Base-by-base conservation (phyloP, 2,113 vertebrate genomes). In the Ornithorhynchus anatinus region DNA sequence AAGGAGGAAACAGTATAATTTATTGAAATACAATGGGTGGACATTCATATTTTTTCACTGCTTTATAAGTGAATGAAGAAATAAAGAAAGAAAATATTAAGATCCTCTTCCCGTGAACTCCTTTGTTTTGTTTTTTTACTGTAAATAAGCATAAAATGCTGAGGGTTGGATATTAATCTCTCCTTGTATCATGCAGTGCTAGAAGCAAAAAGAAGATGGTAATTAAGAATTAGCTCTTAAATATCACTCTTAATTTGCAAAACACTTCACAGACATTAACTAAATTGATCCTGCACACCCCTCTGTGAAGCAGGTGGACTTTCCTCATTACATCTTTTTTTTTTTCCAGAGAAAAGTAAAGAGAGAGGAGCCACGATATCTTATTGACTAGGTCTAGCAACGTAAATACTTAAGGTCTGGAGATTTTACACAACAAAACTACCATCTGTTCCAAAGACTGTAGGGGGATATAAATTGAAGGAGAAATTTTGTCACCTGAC, bases 281-380 rank as follows among this genome's bases (percentile, higher is more conserved):
- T 75, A 68, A n/a, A 80, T 73, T 65, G 72, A 66, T 53, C 71
- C 36, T 65, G 60, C 31, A 35, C 60, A 45, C 7, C 56, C 44
- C 25, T 58, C 74, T 50, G 57, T 0, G 44, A 67, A 62, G 69
- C 71, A 80, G 71, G 79, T 76, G 79, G 74, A 53, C 70, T 62
- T 79, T 61, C 48, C 54, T 47, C 19, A 54, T 69, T 51, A 73
- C 57, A 65, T 50, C 3, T 2, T 50, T 50, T 71, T 31, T 35
- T 71, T 79, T 76, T n/a, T n/a, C n/a, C 63, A 61, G 37, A n/a
- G n/a, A 70, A 73, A 61, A 58, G 64, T 54, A 81, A 80, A 79
- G 71, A 80, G 50, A 25, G 50, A 68, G 35, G 40, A 64, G 70
- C 70, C 72, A 72, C 4, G 23, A 59, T 52, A 54, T 59, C 58